Evolutionary conservation across 2,113 vertebrate genomes (phyloP), one percentile per base, ranked within the genome.

Genomic region (Montifringilla adamsi): DNA sequence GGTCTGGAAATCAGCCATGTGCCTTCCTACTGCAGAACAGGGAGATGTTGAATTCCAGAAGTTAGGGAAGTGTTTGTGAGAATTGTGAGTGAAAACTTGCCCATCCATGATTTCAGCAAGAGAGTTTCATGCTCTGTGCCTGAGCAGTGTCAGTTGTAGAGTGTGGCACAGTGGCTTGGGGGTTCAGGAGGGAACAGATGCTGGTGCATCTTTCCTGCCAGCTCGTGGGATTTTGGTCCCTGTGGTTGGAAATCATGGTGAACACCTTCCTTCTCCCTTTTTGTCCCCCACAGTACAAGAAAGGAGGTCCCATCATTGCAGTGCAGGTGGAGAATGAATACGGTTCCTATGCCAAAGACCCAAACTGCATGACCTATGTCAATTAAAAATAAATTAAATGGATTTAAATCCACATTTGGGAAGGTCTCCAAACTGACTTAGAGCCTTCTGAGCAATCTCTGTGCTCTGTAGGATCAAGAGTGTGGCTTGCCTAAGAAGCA

Each of bases 241-340:
- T 64, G 76, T 69, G 44, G 8, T 84, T n/a, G 19, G 50, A 79
- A 76, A 47, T 15, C 2, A 0, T 13, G 37, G 37, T 37, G 37
- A 37, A 9, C 37, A 37, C 37, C 37, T 37, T 37, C 55, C 73
- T 9, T 67, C 8, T 76, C 50, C 53, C 24, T 85, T 84, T 46
- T 47, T 90, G 11, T 46, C 84, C 83, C 92, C 55, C 68, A 44
- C 95, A 99, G 99, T 99, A 99, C 96, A 98, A 98, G 92, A 97
- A 95, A 10, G 99, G 98, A 60, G 99, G 99, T 7, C 99, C 99
- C 77, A 98, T 99, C 96, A 99, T 99, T 49, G 99, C 99, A 11
- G 96, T 99, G 91, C 99, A 99, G 94, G 99, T 99, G 95, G 99
- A 99, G 97, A 99, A 99, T 63, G 99, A 99, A 66, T 99, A 99